A percentile compares a stretch with the other conserved stretches of the same genome.
Conservation (phyloP, 2,113 vertebrate genomes). For the Quiscalus mexicanus region DNA sequence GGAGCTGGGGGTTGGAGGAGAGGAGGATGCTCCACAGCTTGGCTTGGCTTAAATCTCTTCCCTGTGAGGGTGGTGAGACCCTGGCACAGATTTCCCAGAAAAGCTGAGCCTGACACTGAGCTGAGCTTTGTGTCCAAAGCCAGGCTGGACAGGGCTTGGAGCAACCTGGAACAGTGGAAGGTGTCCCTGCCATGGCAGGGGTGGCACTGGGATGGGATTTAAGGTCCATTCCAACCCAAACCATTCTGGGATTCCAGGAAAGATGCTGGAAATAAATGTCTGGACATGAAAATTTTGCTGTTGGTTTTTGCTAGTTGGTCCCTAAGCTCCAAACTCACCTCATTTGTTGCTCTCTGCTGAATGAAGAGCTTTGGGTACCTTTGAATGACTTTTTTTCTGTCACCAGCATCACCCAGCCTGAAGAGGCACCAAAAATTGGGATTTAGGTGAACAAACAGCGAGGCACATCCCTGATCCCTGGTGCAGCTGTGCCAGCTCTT, state of each 20-base stretch:
- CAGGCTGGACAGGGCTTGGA: too few relatives aligned
- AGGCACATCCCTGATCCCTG: accelerated
- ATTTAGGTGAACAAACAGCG: accelerated
- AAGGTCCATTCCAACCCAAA: not conserved
- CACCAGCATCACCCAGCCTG: not conserved
- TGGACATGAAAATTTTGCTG: not conserved
- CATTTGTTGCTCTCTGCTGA: not conserved
- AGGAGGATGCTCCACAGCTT: not conserved
- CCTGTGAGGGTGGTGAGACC: too few relatives aligned
- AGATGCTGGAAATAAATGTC: accelerated
- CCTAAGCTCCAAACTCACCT: not conserved
- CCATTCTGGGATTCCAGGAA: too few relatives aligned
- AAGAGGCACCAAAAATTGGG: not conserved
- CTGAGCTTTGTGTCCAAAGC: too few relatives aligned
- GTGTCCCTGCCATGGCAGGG: too few relatives aligned
- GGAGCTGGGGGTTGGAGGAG: not conserved
- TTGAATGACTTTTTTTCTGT: not conserved
- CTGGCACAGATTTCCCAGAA: too few relatives aligned
- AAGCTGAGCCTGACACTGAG: too few relatives aligned
- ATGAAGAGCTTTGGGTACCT: not conserved
- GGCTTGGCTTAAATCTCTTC: not conserved
- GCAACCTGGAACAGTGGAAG: too few relatives aligned
- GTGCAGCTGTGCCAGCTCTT: not conserved
- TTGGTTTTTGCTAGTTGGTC: not conserved
- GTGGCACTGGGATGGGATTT: not conserved